Evolutionary conservation across 1,140 invertebrate genomes (phyloP).

Genomic region (Rhagoletis pomonella): DNA sequence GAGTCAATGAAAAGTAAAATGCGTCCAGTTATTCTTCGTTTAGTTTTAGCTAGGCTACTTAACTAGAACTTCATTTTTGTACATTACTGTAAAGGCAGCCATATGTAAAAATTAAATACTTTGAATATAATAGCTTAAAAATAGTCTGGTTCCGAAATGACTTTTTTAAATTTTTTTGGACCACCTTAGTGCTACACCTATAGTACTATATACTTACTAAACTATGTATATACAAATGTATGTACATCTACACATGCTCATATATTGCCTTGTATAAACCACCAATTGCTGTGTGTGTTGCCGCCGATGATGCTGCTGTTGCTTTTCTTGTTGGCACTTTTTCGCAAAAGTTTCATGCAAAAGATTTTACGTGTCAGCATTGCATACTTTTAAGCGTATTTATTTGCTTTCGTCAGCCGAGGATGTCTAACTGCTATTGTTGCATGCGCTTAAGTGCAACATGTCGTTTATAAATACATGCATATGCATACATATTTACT

Average conservation of each 20-base stretch:
- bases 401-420: neutral
- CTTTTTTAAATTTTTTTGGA: too few relatives aligned
- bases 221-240: neutral
- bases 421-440: constrained; percentile 11
- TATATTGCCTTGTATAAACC: neutral
- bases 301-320: neutral
- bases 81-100: too few relatives aligned
- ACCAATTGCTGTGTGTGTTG: neutral
- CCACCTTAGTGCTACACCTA: too few relatives aligned
- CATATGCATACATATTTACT: neutral
- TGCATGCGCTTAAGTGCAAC: neutral
- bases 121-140: too few relatives aligned
- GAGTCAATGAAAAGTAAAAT: too few relatives aligned
- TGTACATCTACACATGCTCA: neutral
- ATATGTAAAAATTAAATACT: too few relatives aligned
- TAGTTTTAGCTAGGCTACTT: too few relatives aligned
- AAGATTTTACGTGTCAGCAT: constrained; percentile 42
- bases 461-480: neutral
- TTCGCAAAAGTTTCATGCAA: constrained; percentile 29
- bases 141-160: too few relatives aligned
- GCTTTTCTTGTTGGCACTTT: neutral
- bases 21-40: too few relatives aligned
- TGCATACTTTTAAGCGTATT: neutral
- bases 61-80: too few relatives aligned
- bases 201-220: too few relatives aligned